Evolutionary conservation across 2,113 vertebrate species (phyloP).

Genomic region (Rhinogobius similis): DNA sequence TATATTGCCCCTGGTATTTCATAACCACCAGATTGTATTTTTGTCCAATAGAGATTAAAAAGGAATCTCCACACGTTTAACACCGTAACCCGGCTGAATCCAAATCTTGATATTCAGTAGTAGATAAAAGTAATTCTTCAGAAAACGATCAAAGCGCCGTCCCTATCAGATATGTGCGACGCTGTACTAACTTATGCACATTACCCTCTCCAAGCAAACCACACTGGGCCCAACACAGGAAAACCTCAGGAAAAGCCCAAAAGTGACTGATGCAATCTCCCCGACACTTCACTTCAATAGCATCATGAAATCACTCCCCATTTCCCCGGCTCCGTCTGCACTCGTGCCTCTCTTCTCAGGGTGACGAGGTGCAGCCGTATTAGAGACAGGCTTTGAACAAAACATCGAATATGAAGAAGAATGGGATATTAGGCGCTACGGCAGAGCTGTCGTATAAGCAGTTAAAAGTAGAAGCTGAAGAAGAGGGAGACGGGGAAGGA

Average conservation of each 20-base stretch:
- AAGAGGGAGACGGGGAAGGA: constrained; percentile 4
- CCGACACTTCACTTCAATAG: constrained; percentile 58
- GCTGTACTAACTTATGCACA: not conserved
- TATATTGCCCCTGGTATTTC: not conserved
- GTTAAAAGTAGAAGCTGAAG: constrained; percentile 65
- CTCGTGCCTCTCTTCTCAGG: constrained; percentile 25
- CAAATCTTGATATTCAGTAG: not conserved
- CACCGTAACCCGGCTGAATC: not conserved
- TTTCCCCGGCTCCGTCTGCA: constrained; percentile 29
- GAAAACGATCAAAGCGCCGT: constrained; percentile 53
- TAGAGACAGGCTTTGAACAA: constrained; percentile 74
- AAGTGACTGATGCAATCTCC: constrained; percentile 64
- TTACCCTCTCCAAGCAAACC: not conserved
- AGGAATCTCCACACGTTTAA: not conserved
- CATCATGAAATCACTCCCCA: constrained; percentile 36
- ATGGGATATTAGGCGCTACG: constrained; percentile 66
- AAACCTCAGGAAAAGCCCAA: constrained; percentile 46
- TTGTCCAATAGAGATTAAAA: not conserved
- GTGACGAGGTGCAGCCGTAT: constrained; percentile 58
- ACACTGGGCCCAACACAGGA: constrained; percentile 8
- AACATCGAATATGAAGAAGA: constrained; percentile 74
- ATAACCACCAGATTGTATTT: not conserved
- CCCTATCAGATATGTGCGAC: constrained; percentile 3
- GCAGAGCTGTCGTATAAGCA: constrained; percentile 73
- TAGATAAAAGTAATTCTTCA: constrained; percentile 21